These are phyloP conservation scores for Platycheirus albimanus DNA, from an alignment of 2,888 invertebrate species.

Conservation along the genomic window DNA sequence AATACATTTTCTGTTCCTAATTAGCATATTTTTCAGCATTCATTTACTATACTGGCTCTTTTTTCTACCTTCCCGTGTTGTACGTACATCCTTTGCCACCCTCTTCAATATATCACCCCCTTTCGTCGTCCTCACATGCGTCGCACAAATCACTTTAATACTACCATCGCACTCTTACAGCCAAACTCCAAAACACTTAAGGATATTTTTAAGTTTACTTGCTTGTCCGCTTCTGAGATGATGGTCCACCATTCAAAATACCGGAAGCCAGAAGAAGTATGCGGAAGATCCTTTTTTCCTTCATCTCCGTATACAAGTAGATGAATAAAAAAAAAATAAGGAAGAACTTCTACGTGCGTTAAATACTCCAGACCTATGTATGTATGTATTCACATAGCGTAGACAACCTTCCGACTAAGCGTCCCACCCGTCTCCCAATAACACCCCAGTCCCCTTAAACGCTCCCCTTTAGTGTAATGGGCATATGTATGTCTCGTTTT, in stretches of 20 bases:
- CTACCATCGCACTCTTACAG: constrained; percentile 71
- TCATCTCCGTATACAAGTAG: constrained; percentile 32
- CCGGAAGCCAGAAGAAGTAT: constrained; percentile 61
- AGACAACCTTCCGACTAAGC: constrained; percentile 53
- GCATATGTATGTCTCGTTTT: constrained; percentile 72
- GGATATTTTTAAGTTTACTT: constrained; percentile 69
- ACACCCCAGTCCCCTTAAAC: constrained; percentile 31
- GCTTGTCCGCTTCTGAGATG: constrained; percentile 41
- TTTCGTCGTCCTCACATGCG: constrained; percentile 50
- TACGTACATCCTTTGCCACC: not conserved
- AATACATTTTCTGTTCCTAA: constrained; percentile 72
- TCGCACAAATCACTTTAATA: constrained; percentile 70
- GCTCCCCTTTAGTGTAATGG: constrained; percentile 64
- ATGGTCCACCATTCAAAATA: constrained; percentile 62
- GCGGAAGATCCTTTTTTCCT: constrained; percentile 64
- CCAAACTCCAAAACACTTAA: constrained; percentile 73
- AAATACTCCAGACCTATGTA: constrained; percentile 64
- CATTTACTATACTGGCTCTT: constrained; percentile 61
- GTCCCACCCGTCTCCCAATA: constrained; percentile 1
- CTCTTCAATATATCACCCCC: not conserved
- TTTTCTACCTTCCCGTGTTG: not conserved
- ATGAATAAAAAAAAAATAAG: constrained; percentile 27
- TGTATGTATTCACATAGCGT: constrained; percentile 62
- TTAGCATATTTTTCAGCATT: constrained; percentile 72
- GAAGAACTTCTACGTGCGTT: constrained; percentile 72